Base-by-base conservation (phyloP, 2,113 vertebrate genomes). In the Fregetta grallaria region DNA sequence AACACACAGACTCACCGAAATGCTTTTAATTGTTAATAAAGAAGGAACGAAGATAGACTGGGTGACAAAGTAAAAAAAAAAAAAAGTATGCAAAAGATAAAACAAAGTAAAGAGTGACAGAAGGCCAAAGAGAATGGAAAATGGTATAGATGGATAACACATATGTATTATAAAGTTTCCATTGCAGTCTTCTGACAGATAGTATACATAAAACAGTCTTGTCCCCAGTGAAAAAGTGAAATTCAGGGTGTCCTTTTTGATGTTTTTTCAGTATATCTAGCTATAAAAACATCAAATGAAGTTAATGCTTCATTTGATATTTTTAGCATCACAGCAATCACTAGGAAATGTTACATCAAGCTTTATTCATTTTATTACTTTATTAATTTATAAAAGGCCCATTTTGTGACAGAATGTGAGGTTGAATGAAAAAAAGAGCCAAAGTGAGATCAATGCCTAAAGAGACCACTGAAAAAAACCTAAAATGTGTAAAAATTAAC, bases 221-320 rank as follows among this genome's bases (percentile, higher is more conserved):
- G 62, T 94, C 87, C 71, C 92, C 86, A 88, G 93, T 93, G 90
- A 95, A 78, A 94, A 92, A 85, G 66, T 90, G 40, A 91, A 95
- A 95, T 87, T 89, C 80, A 82, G 40, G n/a, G 34, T 95, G 93
- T 79, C 49, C 47, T 90, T 92, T 96, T 92, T 96, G 73, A 95
- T 72, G 61, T 67, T 93, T 92, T 94, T 87, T 82, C 73, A 91
- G 84, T 82, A 70, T 82, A 94, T 91, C 77, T 85, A 91, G 80
- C 81, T 88, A 90, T 96, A 85, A 94, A 95, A 96, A 85, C 87
- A 96, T 96, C 91, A 96, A 94, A 96, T 90, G 73, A 85, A 90
- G 44, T 61, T 93, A 92, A 94, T 91, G 47, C 15, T 94, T 95
- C 73, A 89, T 96, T 61, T 96, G 84, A 96, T 96, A 74, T 90